Base-by-base conservation (phyloP, 2,113 vertebrate species). In the Crotalus viridis region DNA sequence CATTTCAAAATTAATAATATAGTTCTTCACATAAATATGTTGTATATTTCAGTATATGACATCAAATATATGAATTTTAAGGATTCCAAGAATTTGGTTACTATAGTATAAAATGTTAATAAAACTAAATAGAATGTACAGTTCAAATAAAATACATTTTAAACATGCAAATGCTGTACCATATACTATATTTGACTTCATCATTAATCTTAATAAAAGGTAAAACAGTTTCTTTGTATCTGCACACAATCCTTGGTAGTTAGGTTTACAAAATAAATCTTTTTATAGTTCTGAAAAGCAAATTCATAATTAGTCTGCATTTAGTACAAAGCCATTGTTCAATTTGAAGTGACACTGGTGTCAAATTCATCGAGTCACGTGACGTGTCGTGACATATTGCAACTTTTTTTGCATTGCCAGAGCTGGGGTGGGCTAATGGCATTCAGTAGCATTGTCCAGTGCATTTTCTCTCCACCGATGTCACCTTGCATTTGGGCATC, bases 1-100 rank as follows among this genome's bases (percentile, higher is more conserved):
- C 33, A 64, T 19, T 87, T 90, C 55, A 93, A 90, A 92, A 61
- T 61, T 61, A 61, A 89, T 64, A 19, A 93, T 87, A 26, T 57
- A 64, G 26, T 1, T 64, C 26, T 12, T 64, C 61, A 64, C 61
- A 64, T 28, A 64, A 28, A 28, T 3, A 33, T 94, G 87, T 91
- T 52, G 9, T 10, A 33, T 94, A 85, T 91, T 57, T 59, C 88
- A 90, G 57, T 64, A 91, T 87, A 52, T 86, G 87, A 88, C 8
- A 22, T 90, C 24, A 93, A 90, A 64, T 90, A 12, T 51, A 85
- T 93, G 61, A 91, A 86, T 64, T 74, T 64, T 26, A 64, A 61
- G 59, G 24, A 55, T 90, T 90, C 39, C 64, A 17, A 87, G n/a
- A 92, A 69, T 91, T 86, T 48, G 26, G 61, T 92, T 87, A 22